Conservation (phyloP, 2,888 invertebrate genomes). For the Neocrepidodera transversa region DNA sequence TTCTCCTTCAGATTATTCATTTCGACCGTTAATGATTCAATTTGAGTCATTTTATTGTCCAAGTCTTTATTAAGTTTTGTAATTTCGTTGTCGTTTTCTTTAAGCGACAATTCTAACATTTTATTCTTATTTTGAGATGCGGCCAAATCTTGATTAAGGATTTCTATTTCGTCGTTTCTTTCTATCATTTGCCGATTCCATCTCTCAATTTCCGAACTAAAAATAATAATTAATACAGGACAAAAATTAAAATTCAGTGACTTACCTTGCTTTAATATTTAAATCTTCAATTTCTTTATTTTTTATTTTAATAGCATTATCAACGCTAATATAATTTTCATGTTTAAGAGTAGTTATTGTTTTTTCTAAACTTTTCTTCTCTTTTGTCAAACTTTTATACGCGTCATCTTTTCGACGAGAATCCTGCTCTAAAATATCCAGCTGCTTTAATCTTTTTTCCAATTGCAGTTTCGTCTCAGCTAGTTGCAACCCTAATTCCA, state of each 20-base stretch:
- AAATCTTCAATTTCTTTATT: slow-evolving; percentile 62
- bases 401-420: slow-evolving; percentile 66
- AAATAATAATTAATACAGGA: neutral
- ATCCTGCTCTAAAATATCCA: slow-evolving; percentile 65
- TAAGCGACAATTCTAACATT: slow-evolving; percentile 30
- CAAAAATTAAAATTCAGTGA: neutral
- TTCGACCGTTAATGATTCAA: slow-evolving; percentile 39
- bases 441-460: slow-evolving; percentile 64
- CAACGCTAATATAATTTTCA: slow-evolving; percentile 62
- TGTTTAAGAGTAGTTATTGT: slow-evolving; percentile 59
- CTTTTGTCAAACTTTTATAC: slow-evolving; percentile 66
- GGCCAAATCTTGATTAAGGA: slow-evolving; percentile 9
- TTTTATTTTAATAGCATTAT: slow-evolving; percentile 66
- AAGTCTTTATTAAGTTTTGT: slow-evolving; percentile 33
- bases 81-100: slow-evolving; percentile 26
- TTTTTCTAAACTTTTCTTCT: slow-evolving; percentile 64
- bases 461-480: slow-evolving; percentile 66
- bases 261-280: slow-evolving; percentile 24
- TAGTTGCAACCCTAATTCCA: slow-evolving; percentile 64
- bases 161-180: slow-evolving; percentile 56
- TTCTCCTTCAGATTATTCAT: slow-evolving; percentile 42
- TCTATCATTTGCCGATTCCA: slow-evolving; percentile 62
- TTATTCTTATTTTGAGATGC: slow-evolving; percentile 17
- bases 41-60: slow-evolving; percentile 30
- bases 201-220: slow-evolving; percentile 6